phyloP scores from a whole-genome alignment of 2,888 invertebrate genomes.

The Epinotia bilunana region DNA sequence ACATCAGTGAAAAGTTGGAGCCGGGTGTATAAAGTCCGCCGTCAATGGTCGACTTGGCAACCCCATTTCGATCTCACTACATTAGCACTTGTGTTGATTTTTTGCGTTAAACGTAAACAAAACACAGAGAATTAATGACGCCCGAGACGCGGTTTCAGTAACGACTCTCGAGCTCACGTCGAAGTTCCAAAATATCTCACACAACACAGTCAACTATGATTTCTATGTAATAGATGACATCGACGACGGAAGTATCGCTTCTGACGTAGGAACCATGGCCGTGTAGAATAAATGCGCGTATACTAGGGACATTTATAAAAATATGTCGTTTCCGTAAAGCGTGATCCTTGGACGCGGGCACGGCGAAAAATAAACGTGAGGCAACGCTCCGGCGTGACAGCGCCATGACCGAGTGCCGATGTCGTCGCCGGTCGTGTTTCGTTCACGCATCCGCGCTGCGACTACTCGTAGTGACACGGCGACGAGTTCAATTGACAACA shows the following conservation, averaged over 20 bases:
- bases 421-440: not conserved
- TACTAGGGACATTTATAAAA: conserved; percentile 63
- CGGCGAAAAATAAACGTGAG: conserved; percentile 65
- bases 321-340: conserved; percentile 60
- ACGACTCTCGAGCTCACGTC: conserved; percentile 64
- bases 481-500: too few species aligned
- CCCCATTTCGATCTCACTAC: conserved; percentile 66
- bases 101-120: conserved; percentile 62
- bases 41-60: conserved; percentile 44
- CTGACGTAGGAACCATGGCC: conserved; percentile 61
- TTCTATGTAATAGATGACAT: conserved; percentile 73
- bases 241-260: conserved; percentile 70
- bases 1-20: conserved; percentile 31
- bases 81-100: conserved; percentile 71
- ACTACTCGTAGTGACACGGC: not conserved
- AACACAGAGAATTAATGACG: conserved; percentile 71
- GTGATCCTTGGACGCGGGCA: conserved; percentile 56
- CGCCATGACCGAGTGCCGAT: conserved; percentile 34
- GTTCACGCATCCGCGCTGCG: conserved; percentile 13
- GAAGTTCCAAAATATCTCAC: conserved; percentile 72
- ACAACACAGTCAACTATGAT: conserved; percentile 65
- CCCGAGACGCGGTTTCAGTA: conserved; percentile 55
- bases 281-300: conserved; percentile 61
- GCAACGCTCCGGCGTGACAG: conserved; percentile 49
- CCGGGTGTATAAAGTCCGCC: conserved; percentile 43